phyloP scores from a whole-genome alignment of 37 sponge, comb jelly and placozoan species.

The Hexactinellida sp. region DNA sequence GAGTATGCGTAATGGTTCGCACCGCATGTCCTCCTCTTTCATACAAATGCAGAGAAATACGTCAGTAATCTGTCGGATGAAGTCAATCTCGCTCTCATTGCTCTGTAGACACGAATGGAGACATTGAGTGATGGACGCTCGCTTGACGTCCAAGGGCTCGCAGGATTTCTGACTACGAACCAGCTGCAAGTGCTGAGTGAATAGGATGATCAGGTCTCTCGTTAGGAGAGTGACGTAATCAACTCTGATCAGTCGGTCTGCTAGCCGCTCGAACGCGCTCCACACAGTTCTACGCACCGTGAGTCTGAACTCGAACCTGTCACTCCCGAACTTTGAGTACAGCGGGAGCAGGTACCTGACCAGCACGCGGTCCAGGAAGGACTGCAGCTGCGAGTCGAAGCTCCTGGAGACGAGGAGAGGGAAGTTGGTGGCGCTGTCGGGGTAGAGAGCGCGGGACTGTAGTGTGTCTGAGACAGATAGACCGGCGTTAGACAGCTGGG shows the following conservation, averaged over 20 bases:
- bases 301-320: not conserved
- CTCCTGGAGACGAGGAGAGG: not conserved
- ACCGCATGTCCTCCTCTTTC: conserved; percentile 29
- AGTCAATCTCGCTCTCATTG: conserved; percentile 46
- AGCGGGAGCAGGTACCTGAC: not conserved
- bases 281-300: not conserved
- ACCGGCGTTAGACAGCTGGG: not conserved
- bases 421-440: not conserved
- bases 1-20: conserved; percentile 41
- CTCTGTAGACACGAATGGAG: conserved; percentile 40
- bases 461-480: not conserved
- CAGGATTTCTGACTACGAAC: not conserved
- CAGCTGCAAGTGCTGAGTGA: not conserved
- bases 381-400: not conserved
- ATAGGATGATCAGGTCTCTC: not conserved
- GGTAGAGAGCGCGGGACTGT: not conserved
- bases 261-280: not conserved
- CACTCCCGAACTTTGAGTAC: conserved; percentile 1
- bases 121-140: not conserved
- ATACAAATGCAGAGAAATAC: conserved; percentile 47
- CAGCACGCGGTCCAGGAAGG: not conserved
- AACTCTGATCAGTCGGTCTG: not conserved
- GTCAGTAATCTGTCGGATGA: conserved; percentile 48
- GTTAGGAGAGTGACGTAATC: conserved; percentile 15
- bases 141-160: not conserved